Percentiles rank a stretch among this genome's conserved stretches.
These are phyloP conservation scores for Sepioteuthis lessoniana DNA, from an alignment of 2,888 invertebrate genomes.

Conservation along the genomic window DNA sequence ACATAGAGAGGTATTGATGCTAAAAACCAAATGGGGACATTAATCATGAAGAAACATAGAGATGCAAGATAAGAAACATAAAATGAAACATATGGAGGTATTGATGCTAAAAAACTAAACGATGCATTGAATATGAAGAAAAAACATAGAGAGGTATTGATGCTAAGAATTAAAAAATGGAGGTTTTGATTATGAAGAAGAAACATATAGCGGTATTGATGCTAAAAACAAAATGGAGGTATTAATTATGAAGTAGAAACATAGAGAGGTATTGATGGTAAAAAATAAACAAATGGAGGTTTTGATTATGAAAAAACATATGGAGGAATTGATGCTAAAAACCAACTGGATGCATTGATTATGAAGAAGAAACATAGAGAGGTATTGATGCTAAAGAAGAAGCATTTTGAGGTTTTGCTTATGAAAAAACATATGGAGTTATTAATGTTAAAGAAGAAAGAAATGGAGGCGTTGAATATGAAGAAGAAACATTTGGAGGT, in stretches of 20 bases:
- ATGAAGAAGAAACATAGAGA: background rate
- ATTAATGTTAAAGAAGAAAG: background rate
- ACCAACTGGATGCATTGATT: background rate
- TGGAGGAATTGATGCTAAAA: background rate
- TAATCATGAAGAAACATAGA: background rate
- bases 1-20: background rate
- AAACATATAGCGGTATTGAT: background rate
- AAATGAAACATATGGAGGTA: too few relatives aligned
- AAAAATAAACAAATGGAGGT: background rate
- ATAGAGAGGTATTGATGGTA: background rate
- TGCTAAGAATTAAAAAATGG: too few relatives aligned
- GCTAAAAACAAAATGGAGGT: background rate
- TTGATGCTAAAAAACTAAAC: too few relatives aligned
- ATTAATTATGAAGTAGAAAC: background rate
- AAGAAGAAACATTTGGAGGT: background rate
- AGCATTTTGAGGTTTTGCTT: background rate
- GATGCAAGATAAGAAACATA: too few relatives aligned
- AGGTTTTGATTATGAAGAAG: too few relatives aligned
- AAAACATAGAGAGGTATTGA: background rate
- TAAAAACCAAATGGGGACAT: background rate
- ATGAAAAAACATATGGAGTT: background rate
- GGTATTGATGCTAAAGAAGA: background rate
- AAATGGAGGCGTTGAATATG: background rate
- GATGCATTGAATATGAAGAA: too few relatives aligned
- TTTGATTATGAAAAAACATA: background rate